Base-by-base conservation (phyloP, 2,888 invertebrate species). In the Chrysopilus asiliformis region DNA sequence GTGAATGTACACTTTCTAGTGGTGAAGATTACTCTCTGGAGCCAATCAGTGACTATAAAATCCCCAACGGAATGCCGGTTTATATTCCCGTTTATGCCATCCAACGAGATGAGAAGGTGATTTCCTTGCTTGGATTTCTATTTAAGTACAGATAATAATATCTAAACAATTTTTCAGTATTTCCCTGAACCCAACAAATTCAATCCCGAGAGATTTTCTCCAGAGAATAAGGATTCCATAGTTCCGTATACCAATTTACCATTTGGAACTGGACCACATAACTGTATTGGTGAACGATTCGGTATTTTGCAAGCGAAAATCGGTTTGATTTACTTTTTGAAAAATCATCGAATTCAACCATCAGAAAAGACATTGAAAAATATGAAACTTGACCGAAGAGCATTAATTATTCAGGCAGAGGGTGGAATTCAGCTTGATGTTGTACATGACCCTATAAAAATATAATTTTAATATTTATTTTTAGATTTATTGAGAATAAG, bases 211-310 rank as follows among this genome's bases (percentile, higher is more conserved):
- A 52, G 64, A 14, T 64, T 65, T 45, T 53, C 62, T 0, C 15
- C 51, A 4, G 49, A 50, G 28, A 60, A 62, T 26, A 56, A 56
- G 3, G 47, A 52, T n/a, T 46, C 49, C 4, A 52, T 58, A 20
- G 47, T 42, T 3, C 56, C 60, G 2, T 60, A 55, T 30, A 54
- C 59, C 4, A 63, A 59, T 42, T 51, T 65, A 48, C 64, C 64
- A 15, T 64, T 64, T 31, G 64, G 63, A 7, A 43, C 53, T 26
- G 64, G 64, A 17, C 61, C 60, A 8, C 62, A 59, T 34, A 55
- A 51, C 27, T 64, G 64, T 39, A 60, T 64, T 38, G 63, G 64
- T 0, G 62, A 63, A 46, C 55, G 64, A 3, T 58, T 60, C 38
- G 60, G 56, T 1, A 43, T 56, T 28, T 36, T 63, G 3, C 59